A percentile compares a stretch with the other conserved stretches of the same genome.
Evolutionary conservation across 2,113 vertebrate species (phyloP).

Genomic region (Coturnix japonica): DNA sequence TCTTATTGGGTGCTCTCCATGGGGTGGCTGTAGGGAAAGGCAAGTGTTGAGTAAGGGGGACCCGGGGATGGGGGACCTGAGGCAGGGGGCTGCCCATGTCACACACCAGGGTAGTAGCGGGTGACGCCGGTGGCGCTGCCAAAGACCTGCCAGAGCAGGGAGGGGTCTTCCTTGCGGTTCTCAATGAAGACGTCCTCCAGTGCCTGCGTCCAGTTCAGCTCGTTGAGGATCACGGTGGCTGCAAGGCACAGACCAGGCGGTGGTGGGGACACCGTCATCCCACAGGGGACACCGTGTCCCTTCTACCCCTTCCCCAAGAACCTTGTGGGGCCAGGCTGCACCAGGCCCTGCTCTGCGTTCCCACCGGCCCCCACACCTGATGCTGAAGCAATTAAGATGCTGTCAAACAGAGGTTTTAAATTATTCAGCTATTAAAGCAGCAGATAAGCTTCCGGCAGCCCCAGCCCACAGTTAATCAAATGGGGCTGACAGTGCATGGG

Average conservation of each 20-base stretch:
- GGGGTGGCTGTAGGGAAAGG: constrained; percentile 85
- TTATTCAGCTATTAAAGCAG: constrained; percentile 81
- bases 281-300: neutral
- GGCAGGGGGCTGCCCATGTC: neutral
- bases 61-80: accelerated
- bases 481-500: neutral
- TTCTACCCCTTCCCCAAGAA: neutral
- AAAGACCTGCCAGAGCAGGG: constrained; percentile 96
- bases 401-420: constrained; percentile 71
- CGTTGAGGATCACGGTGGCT: constrained; percentile 96
- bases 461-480: constrained; percentile 78
- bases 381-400: constrained; percentile 81
- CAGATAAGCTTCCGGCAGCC: constrained; percentile 79
- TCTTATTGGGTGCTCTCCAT: constrained; percentile 96
- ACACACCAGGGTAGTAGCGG: constrained; percentile 94
- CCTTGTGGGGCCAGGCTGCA: accelerated
- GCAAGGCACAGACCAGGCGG: neutral
- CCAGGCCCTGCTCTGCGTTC: constrained; percentile 59
- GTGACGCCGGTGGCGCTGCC: constrained; percentile 97
- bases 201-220: constrained; percentile 96
- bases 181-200: constrained; percentile 94
- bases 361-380: constrained; percentile 56
- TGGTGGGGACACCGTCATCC: accelerated
- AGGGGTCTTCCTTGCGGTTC: constrained; percentile 91
- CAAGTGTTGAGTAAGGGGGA: neutral